phyloP scores from a whole-genome alignment of 2,113 vertebrate genomes.

The Thermophis baileyi region DNA sequence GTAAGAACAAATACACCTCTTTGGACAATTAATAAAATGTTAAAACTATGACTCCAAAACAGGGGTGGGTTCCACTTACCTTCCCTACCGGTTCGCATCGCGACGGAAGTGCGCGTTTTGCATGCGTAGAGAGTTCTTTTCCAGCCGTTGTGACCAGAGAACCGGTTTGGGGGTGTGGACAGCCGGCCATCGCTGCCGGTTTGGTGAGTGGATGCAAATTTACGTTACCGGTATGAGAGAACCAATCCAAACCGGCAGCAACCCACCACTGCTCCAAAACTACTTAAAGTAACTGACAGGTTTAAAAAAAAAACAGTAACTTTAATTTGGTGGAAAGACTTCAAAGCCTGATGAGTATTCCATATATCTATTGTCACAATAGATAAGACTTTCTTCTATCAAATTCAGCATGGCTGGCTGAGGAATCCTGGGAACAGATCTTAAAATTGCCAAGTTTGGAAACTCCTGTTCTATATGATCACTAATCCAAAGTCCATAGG shows the following conservation, averaged over 20 bases:
- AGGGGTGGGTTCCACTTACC: too few species aligned
- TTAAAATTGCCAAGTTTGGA: neutral
- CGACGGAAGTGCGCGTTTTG: too few species aligned
- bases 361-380: neutral
- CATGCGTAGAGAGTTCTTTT: too few species aligned
- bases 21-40: neutral
- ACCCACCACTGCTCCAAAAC: too few species aligned
- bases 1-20: neutral
- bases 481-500: neutral
- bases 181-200: too few species aligned
- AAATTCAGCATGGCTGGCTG: neutral
- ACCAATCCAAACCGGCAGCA: too few species aligned
- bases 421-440: neutral
- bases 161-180: too few species aligned
- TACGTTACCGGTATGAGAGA: too few species aligned
- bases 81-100: too few species aligned
- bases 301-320: neutral
- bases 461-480: neutral
- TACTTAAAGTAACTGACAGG: neutral
- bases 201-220: too few species aligned
- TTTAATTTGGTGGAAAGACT: neutral
- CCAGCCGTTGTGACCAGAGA: too few species aligned
- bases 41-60: neutral
- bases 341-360: neutral
- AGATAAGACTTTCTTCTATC: neutral